Conservation (phyloP, 2,888 invertebrate species). For the Parapristionchus giblindavisi region DNA sequence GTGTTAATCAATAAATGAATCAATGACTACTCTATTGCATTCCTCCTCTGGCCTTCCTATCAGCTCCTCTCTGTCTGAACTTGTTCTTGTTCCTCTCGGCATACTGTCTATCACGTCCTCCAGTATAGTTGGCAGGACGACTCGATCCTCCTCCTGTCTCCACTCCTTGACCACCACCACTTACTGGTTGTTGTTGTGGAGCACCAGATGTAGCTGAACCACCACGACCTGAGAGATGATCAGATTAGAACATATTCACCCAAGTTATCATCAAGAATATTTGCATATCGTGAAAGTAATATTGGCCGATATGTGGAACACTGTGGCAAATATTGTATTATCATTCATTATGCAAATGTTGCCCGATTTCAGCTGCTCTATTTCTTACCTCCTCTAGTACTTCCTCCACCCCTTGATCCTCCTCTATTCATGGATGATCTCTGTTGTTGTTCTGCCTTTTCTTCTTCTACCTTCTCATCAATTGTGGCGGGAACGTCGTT, state of each 20-base stretch:
- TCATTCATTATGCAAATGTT: no score
- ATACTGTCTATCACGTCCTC: constrained; percentile 53
- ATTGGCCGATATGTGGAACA: no score
- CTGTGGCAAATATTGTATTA: no score
- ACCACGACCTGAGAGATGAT: background rate
- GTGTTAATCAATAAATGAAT: no score
- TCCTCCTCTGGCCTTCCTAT: constrained; percentile 43
- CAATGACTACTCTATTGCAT: background rate
- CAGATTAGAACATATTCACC: no score
- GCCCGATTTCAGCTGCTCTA: no score
- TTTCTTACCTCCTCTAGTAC: constrained; percentile 28
- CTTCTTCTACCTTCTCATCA: constrained; percentile 34
- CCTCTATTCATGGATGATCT: background rate
- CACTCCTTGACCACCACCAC: background rate
- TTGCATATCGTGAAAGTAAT: no score
- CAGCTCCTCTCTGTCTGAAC: constrained; percentile 55
- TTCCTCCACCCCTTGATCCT: constrained; percentile 29
- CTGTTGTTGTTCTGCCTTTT: background rate
- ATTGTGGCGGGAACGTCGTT: constrained; percentile 39
- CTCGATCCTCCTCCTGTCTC: background rate
- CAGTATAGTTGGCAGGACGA: constrained; percentile 47
- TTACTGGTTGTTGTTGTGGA: background rate
- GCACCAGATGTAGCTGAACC: background rate
- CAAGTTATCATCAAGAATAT: no score
- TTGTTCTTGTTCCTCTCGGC: constrained; percentile 57